Conservation (phyloP, 2,888 invertebrate genomes). For the Dryomyza anilis region DNA sequence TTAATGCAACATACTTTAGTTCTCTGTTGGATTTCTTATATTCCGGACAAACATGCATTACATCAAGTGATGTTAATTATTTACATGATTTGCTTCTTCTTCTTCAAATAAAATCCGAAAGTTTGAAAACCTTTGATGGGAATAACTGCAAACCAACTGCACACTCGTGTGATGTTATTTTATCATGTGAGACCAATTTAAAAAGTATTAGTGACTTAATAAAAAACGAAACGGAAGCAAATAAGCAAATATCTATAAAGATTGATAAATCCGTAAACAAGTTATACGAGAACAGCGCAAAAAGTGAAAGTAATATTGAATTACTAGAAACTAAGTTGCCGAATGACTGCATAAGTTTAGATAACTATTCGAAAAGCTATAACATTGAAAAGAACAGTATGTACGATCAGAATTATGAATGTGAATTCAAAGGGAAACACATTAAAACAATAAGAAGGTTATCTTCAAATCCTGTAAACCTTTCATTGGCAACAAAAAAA, state of each 20-base stretch:
- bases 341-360: slow-evolving; percentile 66
- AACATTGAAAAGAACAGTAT: slow-evolving; percentile 24
- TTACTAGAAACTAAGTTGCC: slow-evolving; percentile 26
- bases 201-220: slow-evolving; percentile 19
- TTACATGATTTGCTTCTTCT: slow-evolving; percentile 83
- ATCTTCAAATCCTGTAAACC: slow-evolving; percentile 82
- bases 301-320: not conserved
- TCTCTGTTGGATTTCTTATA: slow-evolving; percentile 84
- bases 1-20: slow-evolving; percentile 78
- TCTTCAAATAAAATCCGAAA: slow-evolving; percentile 83
- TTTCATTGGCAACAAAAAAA: slow-evolving; percentile 70
- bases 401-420: slow-evolving; percentile 10
- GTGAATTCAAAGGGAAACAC: slow-evolving; percentile 53
- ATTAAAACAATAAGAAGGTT: slow-evolving; percentile 54
- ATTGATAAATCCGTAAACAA: slow-evolving; percentile 1
- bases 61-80: slow-evolving; percentile 73
- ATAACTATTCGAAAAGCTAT: too few species aligned
- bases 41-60: slow-evolving; percentile 76
- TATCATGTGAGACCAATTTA: slow-evolving; percentile 19
- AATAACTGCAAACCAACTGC: slow-evolving; percentile 9
- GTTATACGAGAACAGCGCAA: not conserved
- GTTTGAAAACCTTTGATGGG: slow-evolving; percentile 68
- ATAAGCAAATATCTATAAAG: not conserved
- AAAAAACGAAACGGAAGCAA: slow-evolving; percentile 1
- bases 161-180: slow-evolving; percentile 17